These are phyloP conservation scores for Cariama cristata DNA, from an alignment of 2,113 vertebrate genomes.

Conservation along the genomic window DNA sequence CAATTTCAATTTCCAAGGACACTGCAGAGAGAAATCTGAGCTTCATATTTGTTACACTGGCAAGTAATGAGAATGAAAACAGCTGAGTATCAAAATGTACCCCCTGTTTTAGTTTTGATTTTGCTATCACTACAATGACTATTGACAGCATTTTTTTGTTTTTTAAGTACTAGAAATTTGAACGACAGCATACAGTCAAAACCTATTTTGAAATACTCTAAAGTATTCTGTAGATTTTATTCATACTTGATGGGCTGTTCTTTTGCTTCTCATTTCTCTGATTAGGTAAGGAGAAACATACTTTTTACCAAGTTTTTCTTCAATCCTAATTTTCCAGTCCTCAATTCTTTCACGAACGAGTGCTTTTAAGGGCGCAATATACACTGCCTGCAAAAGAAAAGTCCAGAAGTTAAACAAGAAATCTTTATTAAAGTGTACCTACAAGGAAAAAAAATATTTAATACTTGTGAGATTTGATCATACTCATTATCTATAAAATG, in stretches of 20 bases:
- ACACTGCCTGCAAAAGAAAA: slow-evolving; percentile 87
- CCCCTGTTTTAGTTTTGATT: background rate
- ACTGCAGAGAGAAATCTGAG: background rate
- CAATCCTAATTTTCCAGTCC: slow-evolving; percentile 97
- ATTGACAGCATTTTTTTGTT: background rate
- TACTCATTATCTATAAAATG: background rate
- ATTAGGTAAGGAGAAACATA: slow-evolving; percentile 76
- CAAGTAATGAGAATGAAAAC: background rate
- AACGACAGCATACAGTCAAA: background rate
- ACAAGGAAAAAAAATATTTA: background rate
- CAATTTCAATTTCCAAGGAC: background rate
- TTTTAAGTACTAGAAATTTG: background rate
- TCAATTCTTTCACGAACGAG: slow-evolving; percentile 96
- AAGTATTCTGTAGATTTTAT: slow-evolving; percentile 13
- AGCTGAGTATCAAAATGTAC: background rate
- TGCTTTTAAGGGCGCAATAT: slow-evolving; percentile 96
- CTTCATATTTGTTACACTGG: background rate
- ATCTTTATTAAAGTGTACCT: background rate
- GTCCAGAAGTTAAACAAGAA: background rate
- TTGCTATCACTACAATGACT: background rate
- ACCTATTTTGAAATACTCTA: background rate
- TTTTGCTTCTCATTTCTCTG: slow-evolving; percentile 12
- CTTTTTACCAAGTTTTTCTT: slow-evolving; percentile 96
- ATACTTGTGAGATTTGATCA: background rate
- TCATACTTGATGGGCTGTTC: background rate